Base-by-base conservation (phyloP, 2,888 invertebrate genomes). In the Trichacis sp. region DNA sequence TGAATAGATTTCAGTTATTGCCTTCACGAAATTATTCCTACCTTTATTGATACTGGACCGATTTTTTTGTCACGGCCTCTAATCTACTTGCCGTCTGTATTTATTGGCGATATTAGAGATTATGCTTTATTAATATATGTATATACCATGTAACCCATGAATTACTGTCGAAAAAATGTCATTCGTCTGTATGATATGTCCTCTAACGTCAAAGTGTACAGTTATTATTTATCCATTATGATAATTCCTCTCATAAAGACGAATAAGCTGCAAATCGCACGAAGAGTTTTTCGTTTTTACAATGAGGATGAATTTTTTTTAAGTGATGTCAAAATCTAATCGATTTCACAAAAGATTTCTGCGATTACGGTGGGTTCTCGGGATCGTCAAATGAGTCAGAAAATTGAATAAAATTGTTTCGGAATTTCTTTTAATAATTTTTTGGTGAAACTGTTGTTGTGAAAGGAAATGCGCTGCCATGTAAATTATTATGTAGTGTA, bases 1-100 rank as follows among this genome's bases (percentile, higher is more conserved):
- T 53, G 55, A 38, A 18, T 30, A 33, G 52, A 43, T 56, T 53
- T 20, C 48, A 24, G 53, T 56, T 49, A 40, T 56, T 15, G 8
- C 42, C 17, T 15, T 47, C 54, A 53, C 53, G 54, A 57, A 60
- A 61, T 42, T 17, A 42, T 42, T 12, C 42, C 42, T 6, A 6
- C 15, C 6, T 42, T 14, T 17, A 42, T 42, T 42, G 42, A 18
- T 42, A 42, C 9, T 17, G 3, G 42, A 8, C 15, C 17, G 42
- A 42, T 42, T 42, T 18, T 17, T 42, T 65, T 52, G 14, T 56
- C 60, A 65, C 57, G 62, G 57, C 50, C 54, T 58, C 51, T 58
- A 46, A 55, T 53, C 51, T 59, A 56, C 59, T 63, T 59, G 59
- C 61, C 54, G 46, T 14, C 29, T 30, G 58, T 29, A 62, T 66